Evolutionary conservation across 2,888 invertebrate species (phyloP).

Genomic region (Agrotis exclamationis): DNA sequence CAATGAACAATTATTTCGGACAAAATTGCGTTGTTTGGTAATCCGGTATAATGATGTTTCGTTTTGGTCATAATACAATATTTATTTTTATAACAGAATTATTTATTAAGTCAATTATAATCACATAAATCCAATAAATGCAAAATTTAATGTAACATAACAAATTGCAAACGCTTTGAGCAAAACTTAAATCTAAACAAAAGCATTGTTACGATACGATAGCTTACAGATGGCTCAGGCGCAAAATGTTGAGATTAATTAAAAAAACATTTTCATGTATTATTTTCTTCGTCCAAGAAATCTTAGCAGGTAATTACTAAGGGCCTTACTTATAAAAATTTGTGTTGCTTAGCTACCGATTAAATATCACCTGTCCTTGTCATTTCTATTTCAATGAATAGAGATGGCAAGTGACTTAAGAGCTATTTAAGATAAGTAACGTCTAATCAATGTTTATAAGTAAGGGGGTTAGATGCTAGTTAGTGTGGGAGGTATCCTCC

Average conservation of each 20-base stretch:
- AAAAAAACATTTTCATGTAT: not conserved
- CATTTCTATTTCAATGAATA: too few relatives aligned
- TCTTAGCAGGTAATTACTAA: not conserved
- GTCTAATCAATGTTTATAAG: too few relatives aligned
- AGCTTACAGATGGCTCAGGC: not conserved
- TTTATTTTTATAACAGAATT: not conserved
- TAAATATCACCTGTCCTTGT: too few relatives aligned
- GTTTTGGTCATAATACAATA: not conserved
- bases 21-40: conserved; percentile 21
- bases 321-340: too few relatives aligned
- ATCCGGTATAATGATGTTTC: conserved; percentile 5
- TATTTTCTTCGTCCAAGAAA: not conserved
- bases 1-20: conserved; percentile 44
- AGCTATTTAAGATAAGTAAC: too few relatives aligned
- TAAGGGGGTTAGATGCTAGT: too few relatives aligned
- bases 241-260: not conserved
- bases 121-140: too few relatives aligned
- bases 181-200: not conserved
- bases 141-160: too few relatives aligned
- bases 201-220: not conserved
- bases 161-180: too few relatives aligned
- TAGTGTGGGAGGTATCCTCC: conserved; percentile 11
- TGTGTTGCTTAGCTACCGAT: too few relatives aligned
- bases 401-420: too few relatives aligned
- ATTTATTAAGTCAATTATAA: too few relatives aligned